Evolutionary conservation across 2,113 vertebrate species (phyloP), one percentile per base, ranked within the genome.

Genomic region (Nematolebias whitei): DNA sequence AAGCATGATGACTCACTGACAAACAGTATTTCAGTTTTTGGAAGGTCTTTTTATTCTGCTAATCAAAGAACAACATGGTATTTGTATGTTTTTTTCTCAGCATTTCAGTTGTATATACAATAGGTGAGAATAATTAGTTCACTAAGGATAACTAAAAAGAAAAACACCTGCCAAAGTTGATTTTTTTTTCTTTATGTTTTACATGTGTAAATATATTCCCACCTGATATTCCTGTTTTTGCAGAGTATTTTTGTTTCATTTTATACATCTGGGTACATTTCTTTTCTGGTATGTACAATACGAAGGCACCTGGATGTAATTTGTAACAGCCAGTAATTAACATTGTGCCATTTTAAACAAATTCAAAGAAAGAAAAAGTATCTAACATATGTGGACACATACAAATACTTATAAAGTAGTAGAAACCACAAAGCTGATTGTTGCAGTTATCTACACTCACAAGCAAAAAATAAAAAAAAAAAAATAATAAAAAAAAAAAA

Each of bases 1-100:
- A 87, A 83, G 70, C 35, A 47, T 56, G 59, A 67, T 86, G 85
- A 86, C 65, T 85, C 85, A 83, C 18, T 66, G 54, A 71, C 50
- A 77, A 64, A 78, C 71, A 74, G 54, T 58, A 81, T 50, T 74
- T 79, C 47, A 70, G 50, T 63, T 75, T n/a, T 76, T 70, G 39
- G 11, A 52, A 48, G 10, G 79, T 65, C 49, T 63, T 18, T n/a
- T 3, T 65, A 64, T 69, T 75, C 57, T 68, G 45, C 41, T 2
- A 56, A 18, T n/a, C 48, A 80, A 52, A 59, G 45, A 71, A 26
- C 64, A 47, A 39, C 32, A 63, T 73, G 71, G 54, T 49, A 26
- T n/a, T 32, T 71, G 71, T 60, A 71, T 50, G 65, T 67, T 56
- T 69, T 22, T 78, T 49, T 24, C 29, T 61, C 69, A 61, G 41